Base-by-base conservation (phyloP, 2,888 invertebrate genomes). In the Dryobotodes eremita region DNA sequence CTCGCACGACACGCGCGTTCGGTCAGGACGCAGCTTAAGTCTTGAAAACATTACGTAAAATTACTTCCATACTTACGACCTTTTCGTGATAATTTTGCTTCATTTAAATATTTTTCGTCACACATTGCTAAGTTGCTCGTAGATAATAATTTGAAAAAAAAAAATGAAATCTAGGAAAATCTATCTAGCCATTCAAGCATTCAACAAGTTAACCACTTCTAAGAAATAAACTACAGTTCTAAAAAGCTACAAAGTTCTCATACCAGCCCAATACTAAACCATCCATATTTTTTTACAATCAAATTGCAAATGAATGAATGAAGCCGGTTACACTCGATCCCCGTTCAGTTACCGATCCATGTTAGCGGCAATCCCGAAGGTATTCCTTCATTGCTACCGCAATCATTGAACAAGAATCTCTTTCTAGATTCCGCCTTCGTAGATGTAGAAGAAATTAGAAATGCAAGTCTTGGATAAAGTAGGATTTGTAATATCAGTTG, bases 381-480 rank as follows among this genome's bases (percentile, higher is more conserved):
- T 59, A 71, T 62, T n/a, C 2, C 62, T 66, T 50, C 55, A 73
- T 71, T 42, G 26, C 20, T 31, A 26, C 57, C 46, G 77, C 73
- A 86, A 77, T 83, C 83, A 77, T 86, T 77, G 86, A 85, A 59
- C 82, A 68, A 73, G 65, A 73, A 82, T 62, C 72, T 84, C 57
- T 85, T 73, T 71, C 48, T 48, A 62, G n/a, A 70, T 66, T 66
- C 50, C 26, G n/a, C 50, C 7, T 55, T 17, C 15, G 1, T 57
- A 11, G 31, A 36, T 2, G 26, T 15, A 11, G 20, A 57, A 62
- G 46, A 68, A 80, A 71, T 80, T 66, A 72, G 53, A 70, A 81
- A 70, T 72, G 26, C 71, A 59, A 57, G 31, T 15, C 31, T 42
- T 61, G 1, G 11, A 31, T 70, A 53, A 10, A 31, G 31, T 23